phyloP scores from a whole-genome alignment of 2,888 invertebrate species.

The Oxystoma pomonae region DNA sequence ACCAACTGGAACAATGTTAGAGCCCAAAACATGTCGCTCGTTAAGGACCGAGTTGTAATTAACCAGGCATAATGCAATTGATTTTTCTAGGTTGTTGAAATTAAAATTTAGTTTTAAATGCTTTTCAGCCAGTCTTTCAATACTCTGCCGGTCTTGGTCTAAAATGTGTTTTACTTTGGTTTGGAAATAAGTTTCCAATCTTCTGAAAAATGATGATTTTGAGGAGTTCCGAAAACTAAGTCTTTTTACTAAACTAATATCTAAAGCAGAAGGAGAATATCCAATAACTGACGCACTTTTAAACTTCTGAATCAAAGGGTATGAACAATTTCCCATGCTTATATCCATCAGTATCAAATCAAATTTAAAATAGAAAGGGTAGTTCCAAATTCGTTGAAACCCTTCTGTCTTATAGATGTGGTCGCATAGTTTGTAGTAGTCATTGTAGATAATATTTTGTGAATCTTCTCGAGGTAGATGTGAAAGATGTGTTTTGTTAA shows the following conservation, averaged over 20 bases:
- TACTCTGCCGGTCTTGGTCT: constrained; percentile 10
- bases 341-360: constrained; percentile 37
- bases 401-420: constrained; percentile 29
- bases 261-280: constrained; percentile 27
- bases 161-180: neutral
- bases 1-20: constrained; percentile 43
- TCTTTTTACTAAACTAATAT: constrained; percentile 7
- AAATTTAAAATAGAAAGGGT: constrained; percentile 36
- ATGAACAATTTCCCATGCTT: constrained; percentile 29
- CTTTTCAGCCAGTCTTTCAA: constrained; percentile 26
- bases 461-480: neutral
- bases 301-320: constrained; percentile 37
- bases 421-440: constrained; percentile 19
- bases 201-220: constrained; percentile 24
- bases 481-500: constrained; percentile 13
- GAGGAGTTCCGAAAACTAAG: constrained; percentile 4
- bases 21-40: constrained; percentile 37
- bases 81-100: constrained; percentile 30
- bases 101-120: constrained; percentile 31
- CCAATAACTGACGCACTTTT: constrained; percentile 34
- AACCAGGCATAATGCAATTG: constrained; percentile 34
- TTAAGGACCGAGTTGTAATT: constrained; percentile 37
- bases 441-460: constrained; percentile 9
- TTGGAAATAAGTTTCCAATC: constrained; percentile 17
- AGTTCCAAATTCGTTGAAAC: constrained; percentile 30